phyloP scores from a whole-genome alignment of 1,140 invertebrate species.

The Megathymus violae region DNA sequence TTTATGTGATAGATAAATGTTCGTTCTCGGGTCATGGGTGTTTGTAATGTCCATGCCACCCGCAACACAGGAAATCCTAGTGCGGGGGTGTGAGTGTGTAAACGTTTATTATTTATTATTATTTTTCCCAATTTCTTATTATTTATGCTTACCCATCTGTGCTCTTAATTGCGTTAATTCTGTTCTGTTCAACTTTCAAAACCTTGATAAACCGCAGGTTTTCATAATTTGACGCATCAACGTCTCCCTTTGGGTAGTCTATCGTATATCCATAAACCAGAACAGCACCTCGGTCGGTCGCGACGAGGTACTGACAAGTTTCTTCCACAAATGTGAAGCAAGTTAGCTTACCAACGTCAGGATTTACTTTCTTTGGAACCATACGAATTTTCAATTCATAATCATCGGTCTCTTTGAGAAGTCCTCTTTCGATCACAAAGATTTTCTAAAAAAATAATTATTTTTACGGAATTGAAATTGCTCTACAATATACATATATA shows the following conservation, averaged over 20 bases:
- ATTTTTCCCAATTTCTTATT: too few relatives aligned
- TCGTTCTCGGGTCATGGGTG: too few relatives aligned
- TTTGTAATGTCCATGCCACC: too few relatives aligned
- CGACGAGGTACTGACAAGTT: slow-evolving; percentile 61
- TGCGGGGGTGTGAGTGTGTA: too few relatives aligned
- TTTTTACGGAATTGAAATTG: too few relatives aligned
- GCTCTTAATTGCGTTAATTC: slow-evolving; percentile 66
- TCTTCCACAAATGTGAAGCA: slow-evolving; percentile 62
- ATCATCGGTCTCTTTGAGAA: slow-evolving; percentile 62
- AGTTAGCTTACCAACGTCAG: slow-evolving; percentile 57
- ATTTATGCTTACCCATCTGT: slow-evolving; percentile 69
- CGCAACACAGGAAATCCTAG: too few relatives aligned
- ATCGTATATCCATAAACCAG: slow-evolving; percentile 65
- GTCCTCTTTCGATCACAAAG: slow-evolving; percentile 61
- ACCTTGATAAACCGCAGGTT: slow-evolving; percentile 64
- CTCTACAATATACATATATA: too few relatives aligned
- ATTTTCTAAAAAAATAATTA: slow-evolving; percentile 60
- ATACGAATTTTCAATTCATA: slow-evolving; percentile 61
- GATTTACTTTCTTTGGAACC: slow-evolving; percentile 41
- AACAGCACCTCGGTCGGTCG: slow-evolving; percentile 57
- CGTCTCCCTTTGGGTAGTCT: slow-evolving; percentile 47
- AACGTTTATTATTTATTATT: too few relatives aligned
- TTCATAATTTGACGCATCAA: slow-evolving; percentile 44
- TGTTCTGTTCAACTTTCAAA: slow-evolving; percentile 56
- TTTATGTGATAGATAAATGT: too few relatives aligned